A percentile compares a stretch with the other conserved stretches of the same genome.
Conservation (phyloP, 2,797 vertebrate genomes). For the Enteromius trimaculatus region DNA sequence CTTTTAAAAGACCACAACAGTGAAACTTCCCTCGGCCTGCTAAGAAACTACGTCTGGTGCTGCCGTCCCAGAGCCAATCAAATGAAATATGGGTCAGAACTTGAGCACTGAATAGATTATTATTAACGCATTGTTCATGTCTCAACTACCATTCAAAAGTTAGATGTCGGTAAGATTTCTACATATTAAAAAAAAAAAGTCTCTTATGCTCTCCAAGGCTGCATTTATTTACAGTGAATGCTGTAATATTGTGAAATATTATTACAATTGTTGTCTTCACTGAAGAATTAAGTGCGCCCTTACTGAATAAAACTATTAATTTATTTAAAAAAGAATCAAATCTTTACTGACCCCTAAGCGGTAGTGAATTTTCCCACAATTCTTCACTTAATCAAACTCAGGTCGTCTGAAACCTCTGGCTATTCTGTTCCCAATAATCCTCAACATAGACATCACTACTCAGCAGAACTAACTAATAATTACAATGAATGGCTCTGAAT, state of each 20-base stretch:
- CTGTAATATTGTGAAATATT: background rate
- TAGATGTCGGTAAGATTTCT: background rate
- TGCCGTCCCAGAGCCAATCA: constrained; percentile 66
- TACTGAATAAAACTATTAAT: background rate
- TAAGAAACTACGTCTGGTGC: constrained; percentile 50
- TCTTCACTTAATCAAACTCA: background rate
- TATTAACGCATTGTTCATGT: background rate
- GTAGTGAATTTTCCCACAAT: background rate
- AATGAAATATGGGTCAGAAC: constrained; percentile 59
- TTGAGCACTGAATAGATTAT: background rate
- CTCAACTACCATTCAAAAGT: background rate
- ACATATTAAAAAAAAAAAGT: background rate
- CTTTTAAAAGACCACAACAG: constrained; percentile 29
- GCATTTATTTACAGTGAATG: background rate
- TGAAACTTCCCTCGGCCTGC: constrained; percentile 43
- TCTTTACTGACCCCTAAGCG: background rate
- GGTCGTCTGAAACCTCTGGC: constrained; percentile 44
- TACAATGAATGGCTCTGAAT: background rate
- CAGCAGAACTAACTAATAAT: background rate
- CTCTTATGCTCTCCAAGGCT: background rate
- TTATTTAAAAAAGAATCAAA: background rate
- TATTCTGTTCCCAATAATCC: background rate
- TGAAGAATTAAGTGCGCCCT: background rate
- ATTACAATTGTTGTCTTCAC: too few relatives aligned
- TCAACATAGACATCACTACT: background rate